Conservation (phyloP, 2,113 vertebrate genomes). For the Cynopterus brachyotis region DNA sequence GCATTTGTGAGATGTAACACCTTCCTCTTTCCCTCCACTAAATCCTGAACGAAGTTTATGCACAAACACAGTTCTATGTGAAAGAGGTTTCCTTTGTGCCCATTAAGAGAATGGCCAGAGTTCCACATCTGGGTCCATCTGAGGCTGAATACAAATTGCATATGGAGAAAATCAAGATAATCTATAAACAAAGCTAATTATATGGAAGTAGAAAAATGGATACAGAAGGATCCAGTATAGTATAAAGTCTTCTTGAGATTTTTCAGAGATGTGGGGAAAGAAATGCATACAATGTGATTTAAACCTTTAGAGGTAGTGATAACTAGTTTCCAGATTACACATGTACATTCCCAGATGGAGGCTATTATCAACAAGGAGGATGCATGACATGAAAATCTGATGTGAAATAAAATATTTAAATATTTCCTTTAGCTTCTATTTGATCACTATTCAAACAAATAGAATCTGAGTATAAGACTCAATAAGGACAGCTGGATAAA, state of each 20-base stretch:
- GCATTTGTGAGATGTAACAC: background rate
- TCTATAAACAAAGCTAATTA: constrained; percentile 53
- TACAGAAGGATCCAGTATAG: constrained; percentile 25
- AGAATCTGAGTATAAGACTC: background rate
- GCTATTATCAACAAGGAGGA: constrained; percentile 1
- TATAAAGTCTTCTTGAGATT: background rate
- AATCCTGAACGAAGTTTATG: background rate
- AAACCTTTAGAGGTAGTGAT: background rate
- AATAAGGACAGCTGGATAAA: background rate
- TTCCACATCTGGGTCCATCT: constrained; percentile 28
- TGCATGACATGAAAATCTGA: background rate
- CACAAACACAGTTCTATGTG: background rate
- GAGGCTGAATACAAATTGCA: background rate
- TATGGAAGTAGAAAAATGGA: background rate
- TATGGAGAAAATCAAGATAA: background rate
- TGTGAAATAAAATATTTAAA: constrained; percentile 21
- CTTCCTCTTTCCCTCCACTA: background rate
- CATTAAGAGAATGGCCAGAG: background rate
- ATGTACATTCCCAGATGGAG: constrained; percentile 1
- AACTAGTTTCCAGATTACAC: constrained; percentile 38
- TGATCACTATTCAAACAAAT: background rate
- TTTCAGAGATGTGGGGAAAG: constrained; percentile 23
- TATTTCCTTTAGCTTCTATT: background rate
- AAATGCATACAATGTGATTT: background rate
- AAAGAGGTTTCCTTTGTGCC: background rate